Evolutionary conservation across 1,140 invertebrate genomes (phyloP), one percentile per base, ranked within the genome.

Genomic region (Drosophila mayri): DNA sequence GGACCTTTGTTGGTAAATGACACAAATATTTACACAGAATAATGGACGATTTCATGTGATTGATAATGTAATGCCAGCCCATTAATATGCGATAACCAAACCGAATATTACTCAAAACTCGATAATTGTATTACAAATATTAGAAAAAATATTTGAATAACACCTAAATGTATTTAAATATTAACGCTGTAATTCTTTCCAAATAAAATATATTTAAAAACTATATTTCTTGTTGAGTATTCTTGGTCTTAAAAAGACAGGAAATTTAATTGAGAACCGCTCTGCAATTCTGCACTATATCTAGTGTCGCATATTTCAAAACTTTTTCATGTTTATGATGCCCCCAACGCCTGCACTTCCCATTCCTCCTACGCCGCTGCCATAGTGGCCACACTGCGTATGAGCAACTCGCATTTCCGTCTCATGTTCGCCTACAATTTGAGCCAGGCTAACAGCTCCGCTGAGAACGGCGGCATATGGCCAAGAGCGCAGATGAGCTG

Each of bases 381-480:
- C 8, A 4, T 3, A 5, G 46, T 35, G 40, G 11, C 32, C 30
- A 68, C 62, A 38, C 35, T 67, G 62, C 80, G 62, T 75, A 83
- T 77, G 72, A 47, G 54, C 16, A 58, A 62, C 67, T 87, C 80
- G 43, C 37, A 49, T 88, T 83, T 84, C 80, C 35, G 18, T 16
- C 25, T 67, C 66, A 32, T 20, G 46, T 67, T 67, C 32, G 16
- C 10, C 63, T 46, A 59, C 85, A 75, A 81, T 79, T 71, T 32
- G 63, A 43, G 50, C 18, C 37, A 59, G 70, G 64, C 59, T 44
- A 82, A 87, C 50, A 40, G 66, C 44, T 25, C 79, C 71, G 55
- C 52, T 9, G 79, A 77, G 83, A 82, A 60, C 38, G 18, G 10
- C n/a, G 37, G 25, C 85, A 90, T 81, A 90, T 90, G 85, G 78